A percentile compares a stretch with the other conserved stretches of the same genome.
phyloP scores from a whole-genome alignment of 2,113 vertebrate genomes.

The Isurus oxyrinchus region DNA sequence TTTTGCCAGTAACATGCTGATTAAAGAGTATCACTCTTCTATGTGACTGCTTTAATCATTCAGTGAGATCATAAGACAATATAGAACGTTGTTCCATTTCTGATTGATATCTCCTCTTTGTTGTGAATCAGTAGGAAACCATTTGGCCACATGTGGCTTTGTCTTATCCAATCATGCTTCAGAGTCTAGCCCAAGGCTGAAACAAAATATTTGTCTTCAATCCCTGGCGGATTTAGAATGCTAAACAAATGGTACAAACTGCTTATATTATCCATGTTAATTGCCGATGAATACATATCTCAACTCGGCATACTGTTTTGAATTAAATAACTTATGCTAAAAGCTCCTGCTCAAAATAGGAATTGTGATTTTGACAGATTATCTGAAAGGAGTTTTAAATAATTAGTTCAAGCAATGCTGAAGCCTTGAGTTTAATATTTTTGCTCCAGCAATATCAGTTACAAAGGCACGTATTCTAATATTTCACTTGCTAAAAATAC shows the following conservation, averaged over 20 bases:
- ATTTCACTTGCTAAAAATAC: not conserved
- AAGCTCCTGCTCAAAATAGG: not conserved
- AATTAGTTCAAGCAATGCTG: not conserved
- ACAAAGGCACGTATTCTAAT: not conserved
- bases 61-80: not conserved
- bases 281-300: not conserved
- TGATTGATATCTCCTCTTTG: not conserved
- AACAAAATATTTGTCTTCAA: slow-evolving; percentile 8
- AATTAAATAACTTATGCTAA: not conserved
- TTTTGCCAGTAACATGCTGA: not conserved
- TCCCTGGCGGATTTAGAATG: not conserved
- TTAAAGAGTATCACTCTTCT: not conserved
- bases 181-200: not conserved
- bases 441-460: not conserved
- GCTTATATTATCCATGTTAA: not conserved
- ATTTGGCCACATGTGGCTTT: not conserved
- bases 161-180: not conserved
- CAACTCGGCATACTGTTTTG: not conserved
- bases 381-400: not conserved
- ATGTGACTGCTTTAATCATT: not conserved
- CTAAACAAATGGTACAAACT: not conserved
- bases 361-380: not conserved
- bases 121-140: not conserved
- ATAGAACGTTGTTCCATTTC: not conserved
- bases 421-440: not conserved